These are phyloP conservation scores for Limnephilus marmoratus DNA, from an alignment of 2,888 invertebrate genomes.

Conservation along the genomic window DNA sequence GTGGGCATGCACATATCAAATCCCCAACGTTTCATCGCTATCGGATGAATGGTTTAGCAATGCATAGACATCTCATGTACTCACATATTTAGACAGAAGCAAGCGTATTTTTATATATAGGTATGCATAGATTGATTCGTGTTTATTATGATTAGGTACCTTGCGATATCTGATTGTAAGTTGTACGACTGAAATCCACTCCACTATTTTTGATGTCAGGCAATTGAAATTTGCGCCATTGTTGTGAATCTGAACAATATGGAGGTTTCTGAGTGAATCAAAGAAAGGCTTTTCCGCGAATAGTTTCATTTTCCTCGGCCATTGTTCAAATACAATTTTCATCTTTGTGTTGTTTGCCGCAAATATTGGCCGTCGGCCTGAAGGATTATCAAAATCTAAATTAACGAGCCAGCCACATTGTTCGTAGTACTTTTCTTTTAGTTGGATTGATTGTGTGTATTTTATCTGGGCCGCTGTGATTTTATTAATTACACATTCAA, in stretches of 20 bases:
- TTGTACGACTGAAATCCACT: not conserved
- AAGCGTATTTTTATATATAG: too few species aligned
- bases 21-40: too few species aligned
- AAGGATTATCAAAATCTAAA: slow-evolving; percentile 39
- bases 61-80: too few species aligned
- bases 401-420: slow-evolving; percentile 29
- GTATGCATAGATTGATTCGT: too few species aligned
- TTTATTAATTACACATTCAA: not conserved
- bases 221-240: not conserved
- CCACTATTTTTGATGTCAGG: not conserved
- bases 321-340: slow-evolving; percentile 33
- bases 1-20: too few species aligned
- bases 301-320: slow-evolving; percentile 12
- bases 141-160: not conserved
- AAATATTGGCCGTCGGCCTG: slow-evolving; percentile 30
- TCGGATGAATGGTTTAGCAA: too few species aligned
- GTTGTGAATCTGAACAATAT: slow-evolving; percentile 12
- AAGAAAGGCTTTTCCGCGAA: slow-evolving; percentile 31
- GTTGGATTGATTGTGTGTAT: slow-evolving; percentile 18
- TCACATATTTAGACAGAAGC: too few species aligned
- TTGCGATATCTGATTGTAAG: not conserved
- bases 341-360: slow-evolving; percentile 13
- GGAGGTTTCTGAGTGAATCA: not conserved
- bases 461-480: not conserved
- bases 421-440: not conserved